These are phyloP conservation scores for Lasioglossum zephyrum DNA, from an alignment of 2,888 invertebrate species.

Conservation along the genomic window DNA sequence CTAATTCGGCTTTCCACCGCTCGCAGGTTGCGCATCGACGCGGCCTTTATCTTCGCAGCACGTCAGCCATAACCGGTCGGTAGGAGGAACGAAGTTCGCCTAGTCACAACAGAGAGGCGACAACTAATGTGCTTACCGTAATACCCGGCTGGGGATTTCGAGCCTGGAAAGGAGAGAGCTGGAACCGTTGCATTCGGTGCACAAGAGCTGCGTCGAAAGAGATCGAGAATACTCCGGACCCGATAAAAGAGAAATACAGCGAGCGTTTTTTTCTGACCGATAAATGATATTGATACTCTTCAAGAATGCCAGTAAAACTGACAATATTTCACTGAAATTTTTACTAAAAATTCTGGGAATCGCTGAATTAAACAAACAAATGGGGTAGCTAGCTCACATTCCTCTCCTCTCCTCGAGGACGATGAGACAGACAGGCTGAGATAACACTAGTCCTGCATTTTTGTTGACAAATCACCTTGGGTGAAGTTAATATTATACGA, in stretches of 20 bases:
- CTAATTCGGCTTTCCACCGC: conserved; percentile 40
- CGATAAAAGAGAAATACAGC: neutral
- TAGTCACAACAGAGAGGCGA: conserved; percentile 62
- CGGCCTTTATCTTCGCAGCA: conserved; percentile 51
- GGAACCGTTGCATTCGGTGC: conserved; percentile 11
- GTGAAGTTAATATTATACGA: too few species aligned
- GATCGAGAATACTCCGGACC: conserved; percentile 26
- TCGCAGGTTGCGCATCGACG: conserved; percentile 25
- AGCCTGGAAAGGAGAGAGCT: conserved; percentile 42
- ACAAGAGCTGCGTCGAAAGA: conserved; percentile 24
- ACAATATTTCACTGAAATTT: too few species aligned
- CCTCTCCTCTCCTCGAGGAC: too few species aligned
- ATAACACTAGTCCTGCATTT: too few species aligned
- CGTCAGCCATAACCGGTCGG: conserved; percentile 59
- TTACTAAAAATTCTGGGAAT: too few species aligned
- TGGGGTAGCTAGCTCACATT: too few species aligned
- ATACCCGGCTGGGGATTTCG: conserved; percentile 66
- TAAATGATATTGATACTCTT: neutral
- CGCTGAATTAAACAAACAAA: too few species aligned
- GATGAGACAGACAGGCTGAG: too few species aligned
- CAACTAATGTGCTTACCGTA: conserved; percentile 74
- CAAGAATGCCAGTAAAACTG: neutral
- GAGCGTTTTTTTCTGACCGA: neutral
- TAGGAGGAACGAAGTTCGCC: conserved; percentile 59
- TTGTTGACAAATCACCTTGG: too few species aligned